Evolutionary conservation across 2,113 vertebrate genomes (phyloP), one percentile per base, ranked within the genome.

Genomic region (Dasypus novemcinctus): DNA sequence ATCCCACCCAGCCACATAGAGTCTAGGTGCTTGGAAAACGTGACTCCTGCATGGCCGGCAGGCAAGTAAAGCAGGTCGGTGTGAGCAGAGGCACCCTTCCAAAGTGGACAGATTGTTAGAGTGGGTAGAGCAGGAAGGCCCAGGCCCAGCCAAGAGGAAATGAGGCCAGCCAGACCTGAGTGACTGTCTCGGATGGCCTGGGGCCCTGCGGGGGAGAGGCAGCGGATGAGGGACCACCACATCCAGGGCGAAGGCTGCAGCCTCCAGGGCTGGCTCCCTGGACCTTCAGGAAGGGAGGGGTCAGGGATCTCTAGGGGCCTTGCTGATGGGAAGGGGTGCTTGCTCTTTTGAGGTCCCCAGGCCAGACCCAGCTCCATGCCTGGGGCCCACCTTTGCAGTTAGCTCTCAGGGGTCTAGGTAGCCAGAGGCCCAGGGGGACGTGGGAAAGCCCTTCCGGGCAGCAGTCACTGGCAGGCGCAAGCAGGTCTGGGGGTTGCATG

Each of bases 41-140:
- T 6, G 15, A 54, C 52, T 88, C 83, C 83, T 17, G 49, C 25
- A 14, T 7, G 79, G 66, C 95, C 89, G 90, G 87, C 92, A 93
- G 93, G 61, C 81, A 18, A 52, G 66, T 75, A 97, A 93, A 69
- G 66, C 95, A 97, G 95, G 97, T 96, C 96, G 95, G 33, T 41
- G 17, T 54, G 95, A 95, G 95, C 25, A 84, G 95, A 89, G 95
- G 96, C 81, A 7, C 81, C 93, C 90, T 96, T 97, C 97, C 97
- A 97, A 95, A 92, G 87, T 97, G 80, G 90, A 95, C 97, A 97
- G 97, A 97, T 97, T 97, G 97, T 95, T 93, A 85, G 91, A 93
- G 97, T 93, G 97, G 93, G 97, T 81, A 95, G 96, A 84, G 95
- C 93, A 85, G 57, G 76, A 83, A 95, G 92, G 95, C 79, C 71